Evolutionary conservation across 2,797 vertebrate species (phyloP), one percentile per base, ranked within the genome.

Genomic region (Rhinophrynus dorsalis): DNA sequence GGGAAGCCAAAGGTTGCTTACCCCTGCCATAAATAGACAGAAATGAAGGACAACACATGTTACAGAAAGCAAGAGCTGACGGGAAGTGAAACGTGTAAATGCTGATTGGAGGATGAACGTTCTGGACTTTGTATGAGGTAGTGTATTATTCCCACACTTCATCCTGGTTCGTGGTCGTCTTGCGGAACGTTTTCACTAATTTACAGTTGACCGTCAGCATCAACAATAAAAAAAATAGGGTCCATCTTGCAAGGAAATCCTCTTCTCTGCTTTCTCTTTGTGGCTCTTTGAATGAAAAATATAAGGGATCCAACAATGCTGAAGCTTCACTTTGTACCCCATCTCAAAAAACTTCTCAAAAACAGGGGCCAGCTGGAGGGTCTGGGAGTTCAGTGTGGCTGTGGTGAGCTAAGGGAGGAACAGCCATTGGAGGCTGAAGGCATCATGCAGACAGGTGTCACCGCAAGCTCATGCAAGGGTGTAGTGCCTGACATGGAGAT

Each of bases 401-500:
- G 20, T 65, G 69, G 69, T 65, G 68, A 54, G 69, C 69, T 64
- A 65, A 66, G 69, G 68, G 54, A 73, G 52, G 61, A 56, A 73
- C 69, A 73, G 69, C 69, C 61, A 73, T 73, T 73, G 69, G 69
- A 61, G 44, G 54, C 54, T 66, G 44, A 59, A 73, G 69, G 69
- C 69, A 65, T 73, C 69, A 73, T 73, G 69, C 69, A 73, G 69
- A 73, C 69, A 72, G 68, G 69, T 73, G 69, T 73, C 69, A 73
- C 69, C 69, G 66, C 69, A 73, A 73, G 69, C 69, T 73, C 69
- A 73, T 73, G 69, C 69, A 73, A 73, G 69, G 69, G 69, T 73
- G 69, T 73, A 59, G 33, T 73, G 61, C 69, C 69, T 66, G 61
- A 73, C 61, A 73, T 35, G 69, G 69, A 73, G 61, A 55, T 72